These are phyloP conservation scores for Magallana ariakensis DNA, from an alignment of 1,140 invertebrate species.

Conservation along the genomic window DNA sequence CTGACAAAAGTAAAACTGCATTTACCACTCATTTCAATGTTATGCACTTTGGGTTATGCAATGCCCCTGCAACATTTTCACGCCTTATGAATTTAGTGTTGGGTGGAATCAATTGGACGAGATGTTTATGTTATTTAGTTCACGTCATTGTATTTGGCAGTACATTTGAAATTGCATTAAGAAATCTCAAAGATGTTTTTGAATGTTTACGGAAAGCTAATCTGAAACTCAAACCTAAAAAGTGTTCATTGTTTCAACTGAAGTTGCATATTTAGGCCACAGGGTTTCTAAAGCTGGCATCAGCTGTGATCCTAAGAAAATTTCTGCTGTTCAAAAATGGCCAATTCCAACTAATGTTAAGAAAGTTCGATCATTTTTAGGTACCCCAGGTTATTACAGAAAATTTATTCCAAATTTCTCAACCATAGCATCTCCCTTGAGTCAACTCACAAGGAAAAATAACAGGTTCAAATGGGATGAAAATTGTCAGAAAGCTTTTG, in stretches of 20 bases:
- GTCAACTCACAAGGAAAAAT: slow-evolving; percentile 37
- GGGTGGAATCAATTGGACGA: slow-evolving; percentile 21
- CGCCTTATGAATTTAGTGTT: slow-evolving; percentile 37
- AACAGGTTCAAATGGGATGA: slow-evolving; percentile 26
- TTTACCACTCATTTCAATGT: slow-evolving; percentile 57
- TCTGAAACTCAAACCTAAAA: slow-evolving; percentile 45
- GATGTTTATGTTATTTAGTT: slow-evolving; percentile 46
- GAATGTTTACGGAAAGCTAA: slow-evolving; percentile 29
- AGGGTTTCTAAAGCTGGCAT: too few relatives aligned
- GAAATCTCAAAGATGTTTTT: slow-evolving; percentile 36
- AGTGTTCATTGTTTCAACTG: too few relatives aligned
- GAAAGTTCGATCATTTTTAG: slow-evolving; percentile 40
- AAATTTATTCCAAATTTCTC: slow-evolving; percentile 48
- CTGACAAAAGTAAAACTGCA: slow-evolving; percentile 30
- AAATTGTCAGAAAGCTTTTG: slow-evolving; percentile 1
- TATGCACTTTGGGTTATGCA: slow-evolving; percentile 58
- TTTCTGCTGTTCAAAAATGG: too few relatives aligned
- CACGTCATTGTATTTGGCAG: slow-evolving; percentile 46
- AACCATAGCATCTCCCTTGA: slow-evolving; percentile 45
- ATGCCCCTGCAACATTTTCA: slow-evolving; percentile 45
- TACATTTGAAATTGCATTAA: slow-evolving; percentile 39
- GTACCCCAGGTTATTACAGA: slow-evolving; percentile 40
- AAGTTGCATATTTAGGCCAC: too few relatives aligned
- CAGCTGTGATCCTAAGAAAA: too few relatives aligned
- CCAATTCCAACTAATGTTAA: slow-evolving; percentile 29